Base-by-base conservation (phyloP, 2,888 invertebrate species). In the Eucera pruinosa region DNA sequence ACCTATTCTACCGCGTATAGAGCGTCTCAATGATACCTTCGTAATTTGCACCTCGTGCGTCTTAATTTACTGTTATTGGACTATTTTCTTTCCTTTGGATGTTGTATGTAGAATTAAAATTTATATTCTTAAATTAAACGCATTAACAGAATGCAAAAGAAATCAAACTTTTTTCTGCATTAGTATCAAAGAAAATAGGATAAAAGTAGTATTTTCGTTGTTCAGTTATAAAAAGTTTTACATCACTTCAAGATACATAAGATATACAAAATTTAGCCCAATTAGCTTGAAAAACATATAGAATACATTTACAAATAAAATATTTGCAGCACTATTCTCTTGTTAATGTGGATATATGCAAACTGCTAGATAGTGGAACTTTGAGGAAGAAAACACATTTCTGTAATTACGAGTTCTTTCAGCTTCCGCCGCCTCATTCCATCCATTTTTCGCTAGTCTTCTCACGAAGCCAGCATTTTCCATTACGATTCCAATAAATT, bases 401-500 rank as follows among this genome's bases (percentile, higher is more conserved):
- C 79, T 60, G 62, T 75, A 73, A 83, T 81, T 80, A 80, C 80
- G 60, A 58, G 54, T 41, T 69, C 66, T 54, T 47, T 57, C 70
- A 54, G 50, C 39, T 77, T 52, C 64, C 69, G 52, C 20, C 39
- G 62, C 25, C 45, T 47, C 71, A 45, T 68, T 58, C 73, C 61
- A 60, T 73, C 82, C 77, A 84, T 85, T 86, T 87, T 86, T 84
- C 76, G 80, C 77, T 66, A 67, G 75, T 77, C 66, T 83, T 81
- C 74, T 78, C 80, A 76, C 84, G 76, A 58, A 81, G 81, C 75
- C 76, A 84, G 83, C 81, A 86, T 86, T 88, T 89, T 86, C 87
- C 85, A 88, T 88, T 87, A 87, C 83, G 82, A 84, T 84, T 83
- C 82, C 84, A 81, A 86, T 87, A 88, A 89, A 88, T 89, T 88